Conservation (phyloP, 2,113 vertebrate species). For the Eretmochelys imbricata region DNA sequence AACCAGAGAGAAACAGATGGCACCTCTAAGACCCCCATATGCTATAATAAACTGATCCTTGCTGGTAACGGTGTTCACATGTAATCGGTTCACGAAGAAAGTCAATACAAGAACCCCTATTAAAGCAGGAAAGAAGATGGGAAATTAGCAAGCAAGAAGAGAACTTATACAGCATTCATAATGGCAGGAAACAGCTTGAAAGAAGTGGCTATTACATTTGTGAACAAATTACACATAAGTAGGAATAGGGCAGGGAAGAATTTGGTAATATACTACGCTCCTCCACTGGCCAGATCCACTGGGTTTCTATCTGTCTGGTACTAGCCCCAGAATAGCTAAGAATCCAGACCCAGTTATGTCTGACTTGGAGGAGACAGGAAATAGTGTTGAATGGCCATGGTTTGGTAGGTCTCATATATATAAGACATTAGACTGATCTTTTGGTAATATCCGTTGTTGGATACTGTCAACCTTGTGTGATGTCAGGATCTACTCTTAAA, state of each 20-base stretch:
- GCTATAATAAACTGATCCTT: conserved; percentile 89
- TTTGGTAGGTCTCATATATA: fast-evolving
- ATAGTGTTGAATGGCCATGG: no score
- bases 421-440: background rate
- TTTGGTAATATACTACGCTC: background rate
- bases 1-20: conserved; percentile 88
- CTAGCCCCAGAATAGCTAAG: background rate
- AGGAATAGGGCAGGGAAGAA: background rate
- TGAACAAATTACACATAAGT: fast-evolving
- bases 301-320: background rate
- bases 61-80: conserved; percentile 81
- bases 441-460: background rate
- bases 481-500: background rate
- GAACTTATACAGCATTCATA: background rate
- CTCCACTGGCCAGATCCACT: background rate
- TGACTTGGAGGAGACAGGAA: background rate
- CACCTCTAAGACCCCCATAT: conserved; percentile 83
- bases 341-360: background rate
- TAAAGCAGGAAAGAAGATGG: background rate
- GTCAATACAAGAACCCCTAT: conserved; percentile 86
- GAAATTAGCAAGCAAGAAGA: background rate
- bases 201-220: fast-evolving
- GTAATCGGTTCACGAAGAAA: conserved; percentile 84
- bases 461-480: background rate
- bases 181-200: background rate